Evolutionary conservation across 2,113 vertebrate genomes (phyloP).

Genomic region (Malurus cyaneus): DNA sequence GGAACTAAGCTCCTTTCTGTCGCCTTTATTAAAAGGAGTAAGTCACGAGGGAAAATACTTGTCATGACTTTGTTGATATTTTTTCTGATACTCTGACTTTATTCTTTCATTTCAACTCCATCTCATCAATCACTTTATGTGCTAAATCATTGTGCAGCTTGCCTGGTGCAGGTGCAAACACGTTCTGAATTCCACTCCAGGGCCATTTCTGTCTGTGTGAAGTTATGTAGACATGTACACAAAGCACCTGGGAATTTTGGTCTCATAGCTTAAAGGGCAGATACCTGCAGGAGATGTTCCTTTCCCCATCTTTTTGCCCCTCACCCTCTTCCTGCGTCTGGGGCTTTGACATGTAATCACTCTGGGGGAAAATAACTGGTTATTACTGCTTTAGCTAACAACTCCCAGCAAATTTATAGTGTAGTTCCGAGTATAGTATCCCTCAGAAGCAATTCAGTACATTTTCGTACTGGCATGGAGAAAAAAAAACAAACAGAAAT

Average conservation of each 20-base stretch:
- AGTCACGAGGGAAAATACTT: not conserved
- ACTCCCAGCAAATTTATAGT: not conserved
- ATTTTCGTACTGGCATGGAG: not conserved
- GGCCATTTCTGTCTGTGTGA: constrained; percentile 43
- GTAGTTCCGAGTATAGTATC: not conserved
- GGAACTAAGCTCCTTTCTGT: not conserved
- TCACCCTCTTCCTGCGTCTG: not conserved
- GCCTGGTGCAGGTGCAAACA: constrained; percentile 23
- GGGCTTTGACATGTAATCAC: not conserved
- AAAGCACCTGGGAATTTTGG: constrained; percentile 54
- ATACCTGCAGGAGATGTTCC: not conserved
- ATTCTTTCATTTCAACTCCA: constrained; percentile 1
- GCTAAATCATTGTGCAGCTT: constrained; percentile 7
- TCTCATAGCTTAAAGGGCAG: constrained; percentile 21
- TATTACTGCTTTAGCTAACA: not conserved
- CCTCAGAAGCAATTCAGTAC: not conserved
- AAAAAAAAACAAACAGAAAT: not conserved
- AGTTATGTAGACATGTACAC: constrained; percentile 21
- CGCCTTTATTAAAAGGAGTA: not conserved
- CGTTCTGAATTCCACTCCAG: constrained; percentile 38
- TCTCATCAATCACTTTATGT: constrained; percentile 22
- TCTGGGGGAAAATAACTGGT: not conserved
- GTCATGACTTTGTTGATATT: not conserved
- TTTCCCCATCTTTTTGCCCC: not conserved
- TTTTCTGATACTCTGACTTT: constrained; percentile 15